phyloP scores from a whole-genome alignment of 2,113 vertebrate species.

The Sus scrofa region DNA sequence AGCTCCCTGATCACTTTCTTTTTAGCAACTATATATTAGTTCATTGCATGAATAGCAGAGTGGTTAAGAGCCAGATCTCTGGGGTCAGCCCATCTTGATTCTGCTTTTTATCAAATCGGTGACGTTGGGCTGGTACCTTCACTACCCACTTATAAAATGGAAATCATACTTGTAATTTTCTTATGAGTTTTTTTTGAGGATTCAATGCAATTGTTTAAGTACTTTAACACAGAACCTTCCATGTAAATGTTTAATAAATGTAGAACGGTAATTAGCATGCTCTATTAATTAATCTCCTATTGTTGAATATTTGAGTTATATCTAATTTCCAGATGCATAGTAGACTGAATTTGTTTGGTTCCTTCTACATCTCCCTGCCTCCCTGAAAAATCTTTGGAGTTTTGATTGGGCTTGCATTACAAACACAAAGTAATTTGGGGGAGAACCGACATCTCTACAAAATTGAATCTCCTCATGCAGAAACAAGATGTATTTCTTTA shows the following conservation, averaged over 20 bases:
- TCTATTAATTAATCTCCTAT: background rate
- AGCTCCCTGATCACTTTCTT: background rate
- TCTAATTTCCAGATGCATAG: slow-evolving; percentile 14
- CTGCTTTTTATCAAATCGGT: slow-evolving; percentile 14
- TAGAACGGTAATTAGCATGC: slow-evolving; percentile 10
- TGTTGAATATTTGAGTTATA: background rate
- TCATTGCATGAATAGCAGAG: background rate
- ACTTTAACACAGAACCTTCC: background rate
- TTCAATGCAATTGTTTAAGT: slow-evolving; percentile 21
- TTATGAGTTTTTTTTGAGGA: background rate
- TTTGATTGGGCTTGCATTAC: background rate
- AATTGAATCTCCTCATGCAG: background rate
- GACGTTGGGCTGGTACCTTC: background rate
- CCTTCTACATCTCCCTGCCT: background rate
- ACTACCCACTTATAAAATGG: background rate
- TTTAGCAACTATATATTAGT: background rate
- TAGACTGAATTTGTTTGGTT: slow-evolving; percentile 1
- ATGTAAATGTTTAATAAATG: slow-evolving; percentile 32
- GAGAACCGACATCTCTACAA: background rate
- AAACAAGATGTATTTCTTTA: slow-evolving; percentile 33
- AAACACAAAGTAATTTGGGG: background rate
- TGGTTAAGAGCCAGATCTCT: background rate
- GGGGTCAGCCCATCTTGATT: background rate
- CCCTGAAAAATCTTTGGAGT: background rate
- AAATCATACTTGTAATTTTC: slow-evolving; percentile 36